Base-by-base conservation (phyloP, 2,888 invertebrate species). In the Cenopis cana region DNA sequence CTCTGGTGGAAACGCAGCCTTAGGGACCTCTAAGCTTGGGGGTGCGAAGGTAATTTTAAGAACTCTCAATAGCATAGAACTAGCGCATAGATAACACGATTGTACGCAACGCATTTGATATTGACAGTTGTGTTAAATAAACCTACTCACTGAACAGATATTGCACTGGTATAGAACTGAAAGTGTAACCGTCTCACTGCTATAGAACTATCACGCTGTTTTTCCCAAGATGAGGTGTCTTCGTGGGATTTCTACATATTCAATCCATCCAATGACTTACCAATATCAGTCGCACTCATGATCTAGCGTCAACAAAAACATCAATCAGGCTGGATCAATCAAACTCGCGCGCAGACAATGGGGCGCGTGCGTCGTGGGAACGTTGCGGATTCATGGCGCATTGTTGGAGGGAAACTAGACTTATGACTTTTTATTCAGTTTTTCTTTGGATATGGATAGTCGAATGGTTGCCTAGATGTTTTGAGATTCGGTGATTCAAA, bases 331-430 rank as follows among this genome's bases (percentile, higher is more conserved):
- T 10, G 38, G 38, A 68, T 68, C 67, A 50, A 59, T 68, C 68
- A 68, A 61, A 61, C 54, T 68, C 68, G 61, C 68, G 49, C 68
- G 49, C 36, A 50, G 24, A 52, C 57, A 49, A 38, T 18, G 50
- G 24, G 52, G 54, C 68, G 68, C 68, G 68, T 61, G 68, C 68
- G 68, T 5, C 68, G 68, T 68, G 68, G 68, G 68, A 68, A n/a
- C 55, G 20, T 55, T 29, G 55, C 29, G 55, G 52, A 55, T 55
- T n/a, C 55, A 55, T 55, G 14, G 55, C 14, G 55, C 55, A 55
- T 55, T 55, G 55, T 55, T 55, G 24, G 20, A 29, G 55, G 55
- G 55, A 55, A 55, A 55, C 29, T 55, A 12, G 8, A 29, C 29
- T 33, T 33, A 33, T 29, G 55, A n/a, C n/a, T 55, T 55, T 55